phyloP scores from a whole-genome alignment of 2,888 invertebrate species.

The Macaria liturata region DNA sequence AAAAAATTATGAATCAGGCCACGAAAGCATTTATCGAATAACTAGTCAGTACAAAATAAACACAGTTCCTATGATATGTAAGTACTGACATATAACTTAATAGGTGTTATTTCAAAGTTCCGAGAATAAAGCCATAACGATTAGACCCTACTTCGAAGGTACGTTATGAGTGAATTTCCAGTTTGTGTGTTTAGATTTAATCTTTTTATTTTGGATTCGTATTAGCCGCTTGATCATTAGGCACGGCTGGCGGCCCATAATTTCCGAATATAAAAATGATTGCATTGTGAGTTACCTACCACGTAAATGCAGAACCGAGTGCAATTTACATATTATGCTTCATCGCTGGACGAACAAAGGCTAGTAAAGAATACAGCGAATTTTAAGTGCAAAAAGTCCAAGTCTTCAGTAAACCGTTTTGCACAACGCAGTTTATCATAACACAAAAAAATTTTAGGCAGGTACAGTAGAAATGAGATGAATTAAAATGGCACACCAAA shows the following conservation, averaged over 20 bases:
- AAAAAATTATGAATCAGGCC: no score
- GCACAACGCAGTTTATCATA: constrained; percentile 16
- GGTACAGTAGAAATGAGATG: no score
- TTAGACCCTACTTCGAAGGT: neutral
- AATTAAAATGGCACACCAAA: no score
- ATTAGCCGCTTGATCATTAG: constrained; percentile 26
- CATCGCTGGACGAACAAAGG: constrained; percentile 53
- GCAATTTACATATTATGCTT: constrained; percentile 65
- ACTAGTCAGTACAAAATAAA: no score
- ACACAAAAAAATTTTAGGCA: neutral
- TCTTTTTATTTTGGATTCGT: constrained; percentile 12
- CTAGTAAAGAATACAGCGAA: constrained; percentile 27
- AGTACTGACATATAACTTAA: no score
- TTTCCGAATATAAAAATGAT: constrained; percentile 55
- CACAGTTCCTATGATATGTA: no score
- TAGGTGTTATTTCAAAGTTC: neutral
- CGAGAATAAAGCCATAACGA: constrained; percentile 7
- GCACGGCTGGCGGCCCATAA: constrained; percentile 31
- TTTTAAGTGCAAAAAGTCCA: constrained; percentile 25
- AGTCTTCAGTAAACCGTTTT: constrained; percentile 7
- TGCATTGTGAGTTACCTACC: constrained; percentile 44
- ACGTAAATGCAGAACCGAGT: constrained; percentile 53
- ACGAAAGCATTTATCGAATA: no score
- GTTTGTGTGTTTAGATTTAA: constrained; percentile 7
- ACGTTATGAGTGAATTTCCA: neutral